A percentile compares a stretch with the other conserved stretches of the same genome.
Conservation (phyloP, 1,140 invertebrate genomes). For the Maniola jurtina region DNA sequence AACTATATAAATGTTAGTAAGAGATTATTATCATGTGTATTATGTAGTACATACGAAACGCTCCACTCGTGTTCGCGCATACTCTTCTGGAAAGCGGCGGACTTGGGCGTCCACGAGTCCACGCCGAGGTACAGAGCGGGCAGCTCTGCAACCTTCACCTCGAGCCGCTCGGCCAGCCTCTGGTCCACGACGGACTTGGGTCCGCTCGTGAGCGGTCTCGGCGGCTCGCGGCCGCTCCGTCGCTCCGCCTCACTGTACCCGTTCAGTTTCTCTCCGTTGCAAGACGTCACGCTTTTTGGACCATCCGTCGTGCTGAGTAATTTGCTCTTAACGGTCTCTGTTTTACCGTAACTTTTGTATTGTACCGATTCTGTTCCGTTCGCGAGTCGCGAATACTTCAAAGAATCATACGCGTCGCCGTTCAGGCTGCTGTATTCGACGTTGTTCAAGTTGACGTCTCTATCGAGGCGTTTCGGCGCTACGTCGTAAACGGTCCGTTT, state of each 20-base stretch:
- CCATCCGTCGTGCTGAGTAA: constrained; percentile 71
- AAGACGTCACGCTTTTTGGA: constrained; percentile 69
- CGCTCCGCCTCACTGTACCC: constrained; percentile 53
- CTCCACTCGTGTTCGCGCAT: constrained; percentile 79
- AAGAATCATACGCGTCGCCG: constrained; percentile 69
- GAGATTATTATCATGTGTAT: constrained; percentile 7
- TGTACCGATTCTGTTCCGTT: constrained; percentile 73
- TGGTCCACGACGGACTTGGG: constrained; percentile 65
- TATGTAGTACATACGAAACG: constrained; percentile 73
- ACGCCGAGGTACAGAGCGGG: constrained; percentile 82
- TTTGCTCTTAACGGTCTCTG: constrained; percentile 72
- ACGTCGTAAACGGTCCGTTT: constrained; percentile 69
- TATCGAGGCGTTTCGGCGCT: constrained; percentile 60
- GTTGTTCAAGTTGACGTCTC: constrained; percentile 65
- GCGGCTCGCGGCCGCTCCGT: constrained; percentile 55
- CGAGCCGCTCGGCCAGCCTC: constrained; percentile 63
- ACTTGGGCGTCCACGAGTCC: constrained; percentile 83
- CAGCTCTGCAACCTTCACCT: constrained; percentile 79
- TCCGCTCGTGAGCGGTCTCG: constrained; percentile 63
- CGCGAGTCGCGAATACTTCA: constrained; percentile 72
- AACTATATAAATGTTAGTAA: constrained; percentile 35
- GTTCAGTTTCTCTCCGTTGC: constrained; percentile 67
- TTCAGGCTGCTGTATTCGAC: constrained; percentile 68
- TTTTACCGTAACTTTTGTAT: constrained; percentile 71
- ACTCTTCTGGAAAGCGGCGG: constrained; percentile 75